Evolutionary conservation across 2,888 invertebrate genomes (phyloP), one percentile per base, ranked within the genome.

Genomic region (Lissonota sp.): DNA sequence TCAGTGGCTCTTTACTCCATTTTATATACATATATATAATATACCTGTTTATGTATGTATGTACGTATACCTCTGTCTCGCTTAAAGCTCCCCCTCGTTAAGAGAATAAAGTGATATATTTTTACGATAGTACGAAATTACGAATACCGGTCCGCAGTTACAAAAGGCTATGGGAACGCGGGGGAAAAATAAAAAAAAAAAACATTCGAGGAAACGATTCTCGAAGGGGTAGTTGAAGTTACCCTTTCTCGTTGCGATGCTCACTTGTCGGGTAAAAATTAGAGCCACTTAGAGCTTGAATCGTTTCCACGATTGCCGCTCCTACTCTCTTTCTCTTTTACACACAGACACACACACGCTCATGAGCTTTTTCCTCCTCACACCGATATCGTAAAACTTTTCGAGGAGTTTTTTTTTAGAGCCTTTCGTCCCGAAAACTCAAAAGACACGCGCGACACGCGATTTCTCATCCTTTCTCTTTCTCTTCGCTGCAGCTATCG

Each of bases 361-460:
- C 67, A 40, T 58, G 67, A 60, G 67, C 67, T 46, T 62, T 49
- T 62, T 62, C 42, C 51, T 55, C 14, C 44, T 37, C 37, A n/a
- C n/a, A 42, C 53, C 44, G 51, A 44, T 5, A 46, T 44, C 16
- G 26, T 40, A 51, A 8, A 69, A 80, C 66, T 80, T 80, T 75
- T 26, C 53, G 14, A 6, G 40, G 49, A 53, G 71, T 80, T 79
- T 66, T 60, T 55, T 74, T 60, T 55, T 74, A 79, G 79, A 70
- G 63, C 66, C 66, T 53, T 44, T 40, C 71, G 46, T 49, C 51
- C 69, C 42, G 39, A 74, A 79, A 69, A 73, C 51, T 49, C 67
- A 46, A 53, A 79, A 79, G 74, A 79, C 79, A 79, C 70, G 75
- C 74, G 63, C 63, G 60, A 79, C 71, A 71, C 71, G 71, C 71